These are phyloP conservation scores for Origma solitaria DNA, from an alignment of 2,113 vertebrate species.

Conservation along the genomic window DNA sequence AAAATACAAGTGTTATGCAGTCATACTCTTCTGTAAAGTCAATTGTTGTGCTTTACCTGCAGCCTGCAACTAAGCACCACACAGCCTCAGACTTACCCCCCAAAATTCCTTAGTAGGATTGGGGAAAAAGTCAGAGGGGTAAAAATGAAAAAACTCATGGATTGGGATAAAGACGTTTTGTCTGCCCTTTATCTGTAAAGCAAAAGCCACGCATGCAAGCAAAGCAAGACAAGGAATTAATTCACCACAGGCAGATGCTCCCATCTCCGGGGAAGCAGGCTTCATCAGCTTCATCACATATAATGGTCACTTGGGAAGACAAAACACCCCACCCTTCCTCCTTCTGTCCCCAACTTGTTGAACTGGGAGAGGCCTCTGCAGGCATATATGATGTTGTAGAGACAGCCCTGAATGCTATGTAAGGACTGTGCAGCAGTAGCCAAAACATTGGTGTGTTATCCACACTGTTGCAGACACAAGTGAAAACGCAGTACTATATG, in stretches of 20 bases:
- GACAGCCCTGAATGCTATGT: not conserved
- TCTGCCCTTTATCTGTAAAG: not conserved
- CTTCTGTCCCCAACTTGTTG: accelerated
- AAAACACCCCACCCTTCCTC: not conserved
- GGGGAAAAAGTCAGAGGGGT: not conserved
- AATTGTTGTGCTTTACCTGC: not conserved
- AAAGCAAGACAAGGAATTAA: not conserved
- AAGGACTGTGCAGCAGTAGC: not conserved
- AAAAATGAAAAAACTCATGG: not conserved
- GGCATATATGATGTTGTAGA: accelerated
- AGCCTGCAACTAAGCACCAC: not conserved
- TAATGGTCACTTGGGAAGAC: not conserved
- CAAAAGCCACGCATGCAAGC: not conserved
- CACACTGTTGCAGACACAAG: not conserved
- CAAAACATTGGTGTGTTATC: not conserved
- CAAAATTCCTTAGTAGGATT: not conserved
- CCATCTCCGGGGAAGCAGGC: not conserved
- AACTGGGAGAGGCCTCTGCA: not conserved
- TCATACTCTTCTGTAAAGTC: not conserved
- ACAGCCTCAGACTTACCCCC: not conserved
- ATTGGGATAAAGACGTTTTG: not conserved
- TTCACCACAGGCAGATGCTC: not conserved
- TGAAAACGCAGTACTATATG: not conserved
- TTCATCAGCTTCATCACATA: not conserved
- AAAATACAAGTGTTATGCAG: not conserved